Percentiles rank a stretch among this genome's conserved stretches.
These are phyloP conservation scores for Girardinichthys multiradiatus DNA, from an alignment of 2,113 vertebrate genomes.

Conservation along the genomic window DNA sequence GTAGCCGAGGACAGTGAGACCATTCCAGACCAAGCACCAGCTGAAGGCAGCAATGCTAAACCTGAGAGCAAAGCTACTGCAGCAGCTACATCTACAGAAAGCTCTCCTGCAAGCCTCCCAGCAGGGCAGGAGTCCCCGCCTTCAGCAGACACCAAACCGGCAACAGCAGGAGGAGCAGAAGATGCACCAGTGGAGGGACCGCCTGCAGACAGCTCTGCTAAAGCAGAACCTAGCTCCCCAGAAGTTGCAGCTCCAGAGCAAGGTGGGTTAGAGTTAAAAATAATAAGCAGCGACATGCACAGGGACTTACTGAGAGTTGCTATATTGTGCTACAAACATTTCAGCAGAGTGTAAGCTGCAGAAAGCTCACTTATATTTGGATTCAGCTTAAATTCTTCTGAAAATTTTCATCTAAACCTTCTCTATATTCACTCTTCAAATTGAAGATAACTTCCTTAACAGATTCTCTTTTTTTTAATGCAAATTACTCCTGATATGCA, in stretches of 20 bases:
- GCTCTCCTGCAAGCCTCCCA: slow-evolving; percentile 25
- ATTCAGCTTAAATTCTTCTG: background rate
- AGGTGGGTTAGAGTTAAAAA: slow-evolving; percentile 42
- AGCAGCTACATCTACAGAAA: slow-evolving; percentile 11
- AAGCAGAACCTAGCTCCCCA: background rate
- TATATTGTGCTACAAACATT: background rate
- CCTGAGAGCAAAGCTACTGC: slow-evolving; percentile 31
- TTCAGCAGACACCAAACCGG: slow-evolving; percentile 1
- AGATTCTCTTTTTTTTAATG: slow-evolving; percentile 20
- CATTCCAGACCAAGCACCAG: slow-evolving; percentile 66
- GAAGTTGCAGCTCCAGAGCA: slow-evolving; percentile 44
- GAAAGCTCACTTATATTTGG: background rate
- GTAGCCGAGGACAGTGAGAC: slow-evolving; percentile 71
- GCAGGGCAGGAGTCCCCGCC: slow-evolving; percentile 33
- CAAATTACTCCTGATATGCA: slow-evolving; percentile 10
- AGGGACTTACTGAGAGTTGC: background rate
- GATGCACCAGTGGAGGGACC: background rate
- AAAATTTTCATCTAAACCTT: background rate
- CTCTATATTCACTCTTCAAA: background rate
- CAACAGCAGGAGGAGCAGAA: slow-evolving; percentile 4
- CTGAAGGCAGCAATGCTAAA: slow-evolving; percentile 15
- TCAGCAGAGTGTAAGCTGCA: background rate
- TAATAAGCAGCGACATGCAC: background rate
- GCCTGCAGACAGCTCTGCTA: slow-evolving; percentile 20
- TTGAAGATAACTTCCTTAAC: background rate